Conservation (phyloP, 2,113 vertebrate species). For the Polyodon spathula region DNA sequence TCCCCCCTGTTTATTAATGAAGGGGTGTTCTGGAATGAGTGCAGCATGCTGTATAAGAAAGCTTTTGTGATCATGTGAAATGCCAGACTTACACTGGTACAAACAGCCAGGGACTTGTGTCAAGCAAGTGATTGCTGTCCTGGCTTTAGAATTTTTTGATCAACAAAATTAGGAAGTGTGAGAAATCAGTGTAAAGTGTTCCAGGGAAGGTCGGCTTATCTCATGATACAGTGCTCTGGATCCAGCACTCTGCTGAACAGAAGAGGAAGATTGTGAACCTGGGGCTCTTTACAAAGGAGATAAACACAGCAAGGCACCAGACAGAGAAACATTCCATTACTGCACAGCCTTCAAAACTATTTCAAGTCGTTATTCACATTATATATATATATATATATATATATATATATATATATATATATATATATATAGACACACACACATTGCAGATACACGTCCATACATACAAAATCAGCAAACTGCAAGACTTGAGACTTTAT, state of each 20-base stretch:
- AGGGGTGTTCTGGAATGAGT: no score
- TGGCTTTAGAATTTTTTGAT: slow-evolving; percentile 40
- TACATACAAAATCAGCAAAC: no score
- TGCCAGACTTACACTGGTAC: no score
- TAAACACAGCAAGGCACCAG: slow-evolving; percentile 18
- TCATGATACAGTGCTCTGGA: slow-evolving; percentile 15
- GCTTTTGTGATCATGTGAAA: no score
- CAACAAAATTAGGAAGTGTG: slow-evolving; percentile 31
- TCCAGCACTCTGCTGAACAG: not conserved
- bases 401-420: not conserved
- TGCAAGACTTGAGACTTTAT: no score
- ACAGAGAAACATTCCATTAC: slow-evolving; percentile 25
- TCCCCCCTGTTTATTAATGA: no score
- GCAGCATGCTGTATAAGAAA: no score
- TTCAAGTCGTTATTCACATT: slow-evolving; percentile 6
- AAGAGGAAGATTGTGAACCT: slow-evolving; percentile 22
- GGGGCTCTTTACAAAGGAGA: slow-evolving; percentile 15
- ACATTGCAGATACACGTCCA: slow-evolving; percentile 5
- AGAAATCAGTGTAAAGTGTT: slow-evolving; percentile 33
- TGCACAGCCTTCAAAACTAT: no score
- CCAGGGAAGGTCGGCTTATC: slow-evolving; percentile 26
- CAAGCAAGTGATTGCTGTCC: slow-evolving; percentile 32
- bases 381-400: no score
- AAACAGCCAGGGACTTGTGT: no score
- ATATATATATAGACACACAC: slow-evolving; percentile 2